Conservation (phyloP, 1,140 invertebrate genomes). For the Drosophila obscura region DNA sequence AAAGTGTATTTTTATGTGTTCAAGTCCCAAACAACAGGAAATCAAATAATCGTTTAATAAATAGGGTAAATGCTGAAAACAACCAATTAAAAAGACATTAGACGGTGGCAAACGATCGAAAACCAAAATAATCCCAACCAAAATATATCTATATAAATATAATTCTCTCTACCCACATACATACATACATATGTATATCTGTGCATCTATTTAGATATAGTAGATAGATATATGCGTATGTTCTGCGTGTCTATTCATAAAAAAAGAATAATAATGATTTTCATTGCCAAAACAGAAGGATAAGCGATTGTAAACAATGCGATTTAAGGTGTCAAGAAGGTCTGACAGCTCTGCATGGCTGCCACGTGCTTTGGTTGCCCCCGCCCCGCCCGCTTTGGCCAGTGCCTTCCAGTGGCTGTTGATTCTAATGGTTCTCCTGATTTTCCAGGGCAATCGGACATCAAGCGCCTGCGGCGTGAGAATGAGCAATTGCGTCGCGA, state of each 20-base stretch:
- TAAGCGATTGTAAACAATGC: conserved; percentile 68
- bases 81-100: conserved; percentile 76
- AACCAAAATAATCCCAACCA: conserved; percentile 43
- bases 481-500: conserved; percentile 94
- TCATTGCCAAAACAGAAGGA: conserved; percentile 65
- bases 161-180: conserved; percentile 6
- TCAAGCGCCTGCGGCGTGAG: conserved; percentile 93
- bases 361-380: conserved; percentile 42
- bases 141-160: conserved; percentile 29
- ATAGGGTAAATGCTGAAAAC: conserved; percentile 39
- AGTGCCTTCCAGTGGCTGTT: too few relatives aligned
- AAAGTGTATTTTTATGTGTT: conserved; percentile 13
- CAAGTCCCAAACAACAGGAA: conserved; percentile 46
- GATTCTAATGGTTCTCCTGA: neutral
- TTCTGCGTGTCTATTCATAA: conserved; percentile 27
- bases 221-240: conserved; percentile 15
- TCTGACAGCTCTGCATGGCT: conserved; percentile 34
- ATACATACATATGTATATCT: conserved; percentile 18
- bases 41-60: conserved; percentile 52
- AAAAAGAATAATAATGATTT: conserved; percentile 36
- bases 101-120: conserved; percentile 33
- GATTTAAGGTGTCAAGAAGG: conserved; percentile 56
- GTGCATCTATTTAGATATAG: conserved; percentile 22
- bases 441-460: conserved; percentile 91
- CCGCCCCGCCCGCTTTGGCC: neutral